A percentile compares a stretch with the other conserved stretches of the same genome.
Evolutionary conservation across 92 coral and sea anemone genomes (phyloP).

Genomic region (Palythoa grandiflora): DNA sequence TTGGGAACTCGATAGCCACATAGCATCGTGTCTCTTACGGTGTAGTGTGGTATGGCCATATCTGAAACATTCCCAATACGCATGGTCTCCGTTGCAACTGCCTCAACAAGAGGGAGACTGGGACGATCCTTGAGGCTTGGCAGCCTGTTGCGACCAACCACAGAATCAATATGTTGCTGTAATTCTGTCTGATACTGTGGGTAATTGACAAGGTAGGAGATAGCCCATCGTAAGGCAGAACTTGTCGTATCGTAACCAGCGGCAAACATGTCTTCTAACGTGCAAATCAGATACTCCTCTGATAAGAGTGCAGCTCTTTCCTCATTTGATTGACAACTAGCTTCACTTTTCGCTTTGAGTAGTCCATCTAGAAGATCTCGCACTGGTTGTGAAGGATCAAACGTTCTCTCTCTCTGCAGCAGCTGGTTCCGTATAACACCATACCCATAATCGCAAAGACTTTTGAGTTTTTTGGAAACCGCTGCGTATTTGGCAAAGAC

Average conservation of each 20-base stretch:
- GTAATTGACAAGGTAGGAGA: slow-evolving; percentile 28
- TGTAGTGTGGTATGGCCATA: slow-evolving; percentile 43
- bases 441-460: slow-evolving; percentile 28
- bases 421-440: slow-evolving; percentile 16
- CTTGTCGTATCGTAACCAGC: slow-evolving; percentile 53
- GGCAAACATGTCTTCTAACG: slow-evolving; percentile 46
- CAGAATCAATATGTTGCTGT: slow-evolving; percentile 46
- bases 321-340: slow-evolving; percentile 8
- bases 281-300: slow-evolving; percentile 38
- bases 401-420: background rate
- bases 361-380: slow-evolving; percentile 13
- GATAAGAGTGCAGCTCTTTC: slow-evolving; percentile 27
- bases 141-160: slow-evolving; percentile 37
- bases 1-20: slow-evolving; percentile 41
- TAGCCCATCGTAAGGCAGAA: slow-evolving; percentile 26
- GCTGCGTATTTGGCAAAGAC: slow-evolving; percentile 26
- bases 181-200: slow-evolving; percentile 36
- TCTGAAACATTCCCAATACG: slow-evolving; percentile 44
- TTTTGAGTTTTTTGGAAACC: slow-evolving; percentile 3
- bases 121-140: slow-evolving; percentile 48
- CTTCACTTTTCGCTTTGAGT: slow-evolving; percentile 33
- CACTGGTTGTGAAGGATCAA: slow-evolving; percentile 31
- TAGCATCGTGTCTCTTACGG: slow-evolving; percentile 41
- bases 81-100: slow-evolving; percentile 38
- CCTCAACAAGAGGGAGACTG: slow-evolving; percentile 40